A percentile compares a stretch with the other conserved stretches of the same genome.
Evolutionary conservation across 2,113 vertebrate species (phyloP).

Genomic region (Motacilla alba): DNA sequence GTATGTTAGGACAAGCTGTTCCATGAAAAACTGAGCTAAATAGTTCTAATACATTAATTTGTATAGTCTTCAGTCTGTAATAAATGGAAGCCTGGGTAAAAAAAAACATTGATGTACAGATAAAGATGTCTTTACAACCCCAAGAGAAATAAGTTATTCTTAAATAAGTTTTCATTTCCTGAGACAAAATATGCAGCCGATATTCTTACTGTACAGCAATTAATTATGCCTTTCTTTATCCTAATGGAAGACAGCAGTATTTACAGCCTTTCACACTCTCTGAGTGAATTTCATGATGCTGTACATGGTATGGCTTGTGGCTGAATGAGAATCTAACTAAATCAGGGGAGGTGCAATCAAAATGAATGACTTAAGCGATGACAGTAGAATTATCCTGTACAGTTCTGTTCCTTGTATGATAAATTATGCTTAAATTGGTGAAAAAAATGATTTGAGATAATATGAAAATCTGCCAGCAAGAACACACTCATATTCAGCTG

Average conservation of each 20-base stretch:
- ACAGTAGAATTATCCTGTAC: neutral
- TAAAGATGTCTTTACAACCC: conserved; percentile 27
- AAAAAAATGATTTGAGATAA: neutral
- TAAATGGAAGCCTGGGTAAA: neutral
- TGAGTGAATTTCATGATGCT: neutral
- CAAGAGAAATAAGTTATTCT: conserved; percentile 20
- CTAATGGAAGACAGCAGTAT: neutral
- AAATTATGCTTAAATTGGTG: neutral
- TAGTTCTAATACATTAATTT: neutral
- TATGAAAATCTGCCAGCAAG: neutral
- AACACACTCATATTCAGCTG: neutral
- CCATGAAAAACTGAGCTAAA: neutral
- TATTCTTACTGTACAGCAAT: neutral
- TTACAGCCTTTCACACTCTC: neutral
- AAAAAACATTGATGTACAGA: neutral
- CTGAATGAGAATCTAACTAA: neutral
- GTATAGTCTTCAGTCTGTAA: neutral
- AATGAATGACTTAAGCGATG: neutral
- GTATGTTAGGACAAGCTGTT: neutral
- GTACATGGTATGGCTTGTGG: neutral
- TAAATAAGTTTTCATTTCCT: conserved; percentile 24
- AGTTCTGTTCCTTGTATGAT: neutral
- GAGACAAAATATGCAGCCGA: neutral
- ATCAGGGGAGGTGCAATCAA: neutral
- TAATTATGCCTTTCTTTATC: conserved; percentile 7